phyloP scores from a whole-genome alignment of 2,888 invertebrate species.

The Neuroscelio doddi region DNA sequence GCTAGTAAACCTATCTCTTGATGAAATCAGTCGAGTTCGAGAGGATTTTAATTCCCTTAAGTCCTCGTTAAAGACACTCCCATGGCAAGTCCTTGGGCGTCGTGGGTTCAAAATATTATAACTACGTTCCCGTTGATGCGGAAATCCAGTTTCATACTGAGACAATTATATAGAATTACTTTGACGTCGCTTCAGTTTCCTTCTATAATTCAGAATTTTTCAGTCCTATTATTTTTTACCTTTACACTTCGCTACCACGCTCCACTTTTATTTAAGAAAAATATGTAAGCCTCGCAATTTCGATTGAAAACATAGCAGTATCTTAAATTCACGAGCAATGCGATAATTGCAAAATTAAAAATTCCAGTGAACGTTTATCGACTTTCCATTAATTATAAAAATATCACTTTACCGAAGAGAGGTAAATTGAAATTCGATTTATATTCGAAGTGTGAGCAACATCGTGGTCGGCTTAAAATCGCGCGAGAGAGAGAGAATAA shows the following conservation, averaged over 20 bases:
- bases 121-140: background rate
- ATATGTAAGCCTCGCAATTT: background rate
- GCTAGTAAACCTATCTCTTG: background rate
- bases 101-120: conserved; percentile 12
- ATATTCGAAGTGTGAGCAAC: background rate
- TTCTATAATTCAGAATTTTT: background rate
- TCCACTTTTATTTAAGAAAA: background rate
- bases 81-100: background rate
- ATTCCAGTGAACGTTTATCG: background rate
- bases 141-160: background rate
- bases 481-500: background rate
- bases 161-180: background rate
- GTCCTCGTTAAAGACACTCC: conserved; percentile 12
- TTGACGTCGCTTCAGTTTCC: background rate
- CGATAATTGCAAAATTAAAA: background rate
- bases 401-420: background rate
- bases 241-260: background rate
- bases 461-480: background rate
- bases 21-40: conserved; percentile 5
- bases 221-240: background rate
- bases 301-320: background rate
- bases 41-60: conserved; percentile 8
- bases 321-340: background rate
- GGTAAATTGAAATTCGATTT: background rate
- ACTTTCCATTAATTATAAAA: background rate